These are phyloP conservation scores for Microplitis mediator DNA, from an alignment of 1,140 invertebrate genomes.

Conservation along the genomic window DNA sequence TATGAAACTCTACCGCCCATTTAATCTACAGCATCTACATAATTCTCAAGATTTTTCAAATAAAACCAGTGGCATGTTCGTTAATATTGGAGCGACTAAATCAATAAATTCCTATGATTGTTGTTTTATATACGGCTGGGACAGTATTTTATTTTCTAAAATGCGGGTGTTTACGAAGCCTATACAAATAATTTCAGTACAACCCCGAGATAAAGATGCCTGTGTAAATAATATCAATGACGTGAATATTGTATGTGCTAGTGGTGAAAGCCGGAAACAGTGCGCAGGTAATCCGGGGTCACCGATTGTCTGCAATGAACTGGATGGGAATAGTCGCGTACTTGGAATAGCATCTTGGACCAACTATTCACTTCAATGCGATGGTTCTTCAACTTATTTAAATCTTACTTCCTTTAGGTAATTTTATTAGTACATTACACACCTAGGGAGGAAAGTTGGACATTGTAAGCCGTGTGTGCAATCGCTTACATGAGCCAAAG, in stretches of 20 bases:
- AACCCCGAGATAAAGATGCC: slow-evolving; percentile 35
- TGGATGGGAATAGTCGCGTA: slow-evolving; percentile 27
- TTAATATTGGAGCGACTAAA: slow-evolving; percentile 26
- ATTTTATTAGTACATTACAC: background rate
- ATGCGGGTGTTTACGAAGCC: slow-evolving; percentile 36
- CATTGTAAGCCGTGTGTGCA: too few relatives aligned
- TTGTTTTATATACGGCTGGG: slow-evolving; percentile 42
- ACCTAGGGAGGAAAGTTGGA: too few relatives aligned
- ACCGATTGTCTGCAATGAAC: slow-evolving; percentile 39
- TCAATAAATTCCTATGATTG: slow-evolving; percentile 34
- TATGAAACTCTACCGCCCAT: slow-evolving; percentile 36
- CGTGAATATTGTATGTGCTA: slow-evolving; percentile 39
- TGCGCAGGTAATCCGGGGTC: slow-evolving; percentile 45
- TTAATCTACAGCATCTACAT: slow-evolving; percentile 24
- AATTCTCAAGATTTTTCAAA: slow-evolving; percentile 2
- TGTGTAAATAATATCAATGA: slow-evolving; percentile 32
- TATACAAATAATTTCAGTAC: slow-evolving; percentile 33
- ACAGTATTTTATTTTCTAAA: slow-evolving; percentile 28
- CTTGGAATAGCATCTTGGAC: slow-evolving; percentile 42
- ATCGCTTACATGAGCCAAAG: too few relatives aligned
- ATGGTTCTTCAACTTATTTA: slow-evolving; percentile 33
- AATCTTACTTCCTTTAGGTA: slow-evolving; percentile 35
- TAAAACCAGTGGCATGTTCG: background rate
- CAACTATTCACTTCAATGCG: slow-evolving; percentile 40
- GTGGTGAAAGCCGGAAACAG: slow-evolving; percentile 30